These are phyloP conservation scores for Vireo griseus DNA, from an alignment of 2,797 vertebrate genomes.

Conservation along the genomic window DNA sequence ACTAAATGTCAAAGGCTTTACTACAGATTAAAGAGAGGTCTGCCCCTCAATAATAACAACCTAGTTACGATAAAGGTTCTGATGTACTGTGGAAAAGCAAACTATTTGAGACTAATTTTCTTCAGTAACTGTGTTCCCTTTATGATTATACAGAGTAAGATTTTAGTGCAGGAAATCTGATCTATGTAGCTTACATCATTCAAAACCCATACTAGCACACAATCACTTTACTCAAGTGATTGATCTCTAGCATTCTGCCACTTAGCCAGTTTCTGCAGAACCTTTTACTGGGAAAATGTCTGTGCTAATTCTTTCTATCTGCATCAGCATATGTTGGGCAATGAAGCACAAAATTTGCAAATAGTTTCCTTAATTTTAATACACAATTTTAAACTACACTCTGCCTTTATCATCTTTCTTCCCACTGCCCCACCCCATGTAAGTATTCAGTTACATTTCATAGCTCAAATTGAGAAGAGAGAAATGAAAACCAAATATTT, in stretches of 20 bases:
- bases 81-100: background rate
- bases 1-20: background rate
- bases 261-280: background rate
- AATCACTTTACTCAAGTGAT: background rate
- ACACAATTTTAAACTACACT: background rate
- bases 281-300: background rate
- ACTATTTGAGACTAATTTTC: background rate
- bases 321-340: constrained; percentile 17
- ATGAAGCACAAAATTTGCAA: constrained; percentile 51
- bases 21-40: background rate
- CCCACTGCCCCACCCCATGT: background rate
- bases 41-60: background rate
- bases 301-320: background rate
- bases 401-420: background rate
- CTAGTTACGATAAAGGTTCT: background rate
- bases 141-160: background rate
- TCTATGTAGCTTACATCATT: background rate
- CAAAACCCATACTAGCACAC: background rate
- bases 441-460: background rate
- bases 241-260: background rate
- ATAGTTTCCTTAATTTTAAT: constrained; percentile 35
- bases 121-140: background rate
- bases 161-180: background rate
- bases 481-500: constrained; percentile 5
- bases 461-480: constrained; percentile 7